phyloP scores from a whole-genome alignment of 2,888 invertebrate genomes.

The Leuctra nigra region DNA sequence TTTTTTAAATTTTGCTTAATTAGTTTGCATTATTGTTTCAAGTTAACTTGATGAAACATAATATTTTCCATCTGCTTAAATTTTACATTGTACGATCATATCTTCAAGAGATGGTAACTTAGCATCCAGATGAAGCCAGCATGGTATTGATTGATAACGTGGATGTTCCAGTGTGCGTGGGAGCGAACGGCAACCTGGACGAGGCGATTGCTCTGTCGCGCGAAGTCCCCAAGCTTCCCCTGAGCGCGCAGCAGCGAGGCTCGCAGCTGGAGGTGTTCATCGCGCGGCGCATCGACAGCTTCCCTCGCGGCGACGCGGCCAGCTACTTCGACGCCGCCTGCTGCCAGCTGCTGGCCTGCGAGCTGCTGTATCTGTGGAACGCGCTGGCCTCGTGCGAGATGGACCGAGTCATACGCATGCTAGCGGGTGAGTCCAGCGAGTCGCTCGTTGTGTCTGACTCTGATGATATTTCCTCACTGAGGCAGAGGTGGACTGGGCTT shows the following conservation, averaged over 20 bases:
- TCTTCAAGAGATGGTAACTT: too few species aligned
- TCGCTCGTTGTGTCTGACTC: too few species aligned
- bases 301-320: constrained; percentile 16
- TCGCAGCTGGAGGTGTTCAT: constrained; percentile 39
- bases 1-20: too few species aligned
- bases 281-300: constrained; percentile 35
- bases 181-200: constrained; percentile 42
- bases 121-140: too few species aligned
- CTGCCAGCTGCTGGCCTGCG: constrained; percentile 54
- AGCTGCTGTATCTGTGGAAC: constrained; percentile 63
- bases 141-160: too few species aligned
- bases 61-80: too few species aligned
- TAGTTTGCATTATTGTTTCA: too few species aligned
- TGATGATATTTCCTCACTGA: too few species aligned
- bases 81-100: too few species aligned
- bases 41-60: too few species aligned
- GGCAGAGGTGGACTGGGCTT: too few species aligned
- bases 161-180: constrained; percentile 45
- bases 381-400: constrained; percentile 45
- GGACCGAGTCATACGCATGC: neutral
- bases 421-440: too few species aligned
- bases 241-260: constrained; percentile 37
- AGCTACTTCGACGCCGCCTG: constrained; percentile 33
- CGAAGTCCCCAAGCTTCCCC: constrained; percentile 39
- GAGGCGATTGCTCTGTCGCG: constrained; percentile 37